These are phyloP conservation scores for Hippocampus mohnikei DNA, from an alignment of 2,113 vertebrate species.

Conservation along the genomic window DNA sequence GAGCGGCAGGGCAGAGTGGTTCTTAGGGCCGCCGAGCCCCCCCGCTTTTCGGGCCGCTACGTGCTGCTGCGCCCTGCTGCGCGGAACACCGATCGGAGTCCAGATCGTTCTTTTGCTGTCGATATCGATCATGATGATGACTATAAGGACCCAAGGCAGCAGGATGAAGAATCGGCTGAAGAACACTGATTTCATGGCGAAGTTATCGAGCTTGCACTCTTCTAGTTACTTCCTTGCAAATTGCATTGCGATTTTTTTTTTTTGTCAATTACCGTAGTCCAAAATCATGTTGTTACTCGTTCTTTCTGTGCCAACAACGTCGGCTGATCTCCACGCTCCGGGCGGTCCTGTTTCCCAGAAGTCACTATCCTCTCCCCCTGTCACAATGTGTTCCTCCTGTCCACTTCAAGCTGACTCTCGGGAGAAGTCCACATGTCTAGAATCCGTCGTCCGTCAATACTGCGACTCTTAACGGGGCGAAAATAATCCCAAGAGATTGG, in stretches of 20 bases:
- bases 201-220: constrained; percentile 30
- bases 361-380: constrained; percentile 15
- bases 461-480: constrained; percentile 7
- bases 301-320: constrained; percentile 27
- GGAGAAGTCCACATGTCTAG: constrained; percentile 30
- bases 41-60: constrained; percentile 35
- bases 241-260: background rate
- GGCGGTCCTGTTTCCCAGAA: constrained; percentile 40
- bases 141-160: constrained; percentile 88
- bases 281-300: constrained; percentile 11
- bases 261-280: background rate
- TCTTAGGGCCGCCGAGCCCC: constrained; percentile 37
- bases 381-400: constrained; percentile 34
- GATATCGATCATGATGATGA: constrained; percentile 90
- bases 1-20: constrained; percentile 71
- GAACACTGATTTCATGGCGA: constrained; percentile 83
- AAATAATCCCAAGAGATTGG: constrained; percentile 9
- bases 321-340: constrained; percentile 39
- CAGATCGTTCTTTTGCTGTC: constrained; percentile 75
- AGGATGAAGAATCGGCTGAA: constrained; percentile 88
- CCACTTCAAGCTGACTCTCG: constrained; percentile 20
- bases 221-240: constrained; percentile 51
- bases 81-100: constrained; percentile 56
- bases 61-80: constrained; percentile 49
- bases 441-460: background rate